Evolutionary conservation across 2,797 vertebrate species (phyloP).

Genomic region (Eremophila alpestris): DNA sequence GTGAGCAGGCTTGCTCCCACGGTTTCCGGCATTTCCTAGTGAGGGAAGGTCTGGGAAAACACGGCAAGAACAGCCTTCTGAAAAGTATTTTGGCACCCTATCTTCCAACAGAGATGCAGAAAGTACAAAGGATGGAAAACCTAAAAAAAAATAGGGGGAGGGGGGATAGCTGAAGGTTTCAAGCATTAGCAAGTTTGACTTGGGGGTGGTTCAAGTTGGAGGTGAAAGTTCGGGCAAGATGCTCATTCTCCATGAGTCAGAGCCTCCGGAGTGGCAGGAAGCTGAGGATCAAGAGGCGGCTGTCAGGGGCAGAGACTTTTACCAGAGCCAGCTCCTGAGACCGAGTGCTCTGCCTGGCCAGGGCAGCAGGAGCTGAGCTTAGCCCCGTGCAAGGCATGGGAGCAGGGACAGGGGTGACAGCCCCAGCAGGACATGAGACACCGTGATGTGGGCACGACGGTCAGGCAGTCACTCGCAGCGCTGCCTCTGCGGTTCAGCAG

Average conservation of each 20-base stretch:
- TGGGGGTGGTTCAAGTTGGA: conserved; percentile 21
- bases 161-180: neutral
- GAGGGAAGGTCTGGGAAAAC: conserved; percentile 40
- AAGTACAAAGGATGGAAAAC: conserved; percentile 45
- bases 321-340: neutral
- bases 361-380: neutral
- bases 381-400: rapidly evolving
- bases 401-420: neutral
- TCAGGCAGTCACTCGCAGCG: rapidly evolving
- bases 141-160: neutral
- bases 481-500: neutral
- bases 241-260: neutral
- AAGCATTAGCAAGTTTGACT: neutral
- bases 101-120: neutral
- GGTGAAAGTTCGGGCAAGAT: conserved; percentile 7
- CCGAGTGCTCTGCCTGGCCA: rapidly evolving
- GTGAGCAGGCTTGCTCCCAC: neutral
- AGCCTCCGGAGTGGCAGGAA: neutral
- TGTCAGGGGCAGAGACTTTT: neutral
- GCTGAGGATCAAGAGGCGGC: neutral
- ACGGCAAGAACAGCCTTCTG: conserved; percentile 1
- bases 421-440: neutral
- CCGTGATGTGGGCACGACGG: rapidly evolving
- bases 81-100: conserved; percentile 38
- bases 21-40: conserved; percentile 12